Base-by-base conservation (phyloP, 64 coral and sea anemone species). In the Orbicella faveolata region DNA sequence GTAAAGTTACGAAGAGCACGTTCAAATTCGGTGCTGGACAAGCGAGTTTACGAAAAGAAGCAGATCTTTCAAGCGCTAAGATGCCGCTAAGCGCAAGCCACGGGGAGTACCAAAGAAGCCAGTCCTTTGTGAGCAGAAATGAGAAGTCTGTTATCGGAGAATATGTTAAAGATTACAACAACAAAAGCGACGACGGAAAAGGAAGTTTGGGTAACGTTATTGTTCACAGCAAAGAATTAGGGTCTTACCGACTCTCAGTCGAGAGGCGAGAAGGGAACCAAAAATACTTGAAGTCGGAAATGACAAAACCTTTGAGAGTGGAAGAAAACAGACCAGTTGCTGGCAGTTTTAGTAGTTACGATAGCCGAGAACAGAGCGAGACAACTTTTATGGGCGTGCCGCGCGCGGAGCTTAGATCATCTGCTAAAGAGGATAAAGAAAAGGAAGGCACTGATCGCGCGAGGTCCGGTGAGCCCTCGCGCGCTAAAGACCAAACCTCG, bases 131-230 rank as follows among this genome's bases (percentile, higher is more conserved):
- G 9, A 87, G 34, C 69, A 88, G 81, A 76, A 97, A 94, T 19
- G 95, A 97, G 87, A 97, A 94, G 83, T 92, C 95, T 23, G 84
- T 97, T 84, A 19, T 97, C 19, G 88, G 92, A 55, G 95, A 97
- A 74, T 94, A 89, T 61, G 77, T 94, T 21, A 59, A 59, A 59
- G 88, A 81, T 75, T 97, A 97, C 66, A 97, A 97, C 39, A 97
- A 97, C 2, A 84, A 85, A 52, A 83, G 69, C 26, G 95, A 90
- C 9, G 95, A 97, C 18, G 87, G 74, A 1, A 97, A 97, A 23
- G 75, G 92, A n/a, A 85, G 65, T 52, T 23, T 82, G 33, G 79
- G 65, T 14, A 52, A 51, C 41, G 65, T 73, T 26, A 26, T 85
- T 30, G 65, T 85, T 12, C 63, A 85, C 6, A 41, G 82, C 3